Conservation (phyloP, 2,113 vertebrate genomes). For the Erythrocercus mccallii region DNA sequence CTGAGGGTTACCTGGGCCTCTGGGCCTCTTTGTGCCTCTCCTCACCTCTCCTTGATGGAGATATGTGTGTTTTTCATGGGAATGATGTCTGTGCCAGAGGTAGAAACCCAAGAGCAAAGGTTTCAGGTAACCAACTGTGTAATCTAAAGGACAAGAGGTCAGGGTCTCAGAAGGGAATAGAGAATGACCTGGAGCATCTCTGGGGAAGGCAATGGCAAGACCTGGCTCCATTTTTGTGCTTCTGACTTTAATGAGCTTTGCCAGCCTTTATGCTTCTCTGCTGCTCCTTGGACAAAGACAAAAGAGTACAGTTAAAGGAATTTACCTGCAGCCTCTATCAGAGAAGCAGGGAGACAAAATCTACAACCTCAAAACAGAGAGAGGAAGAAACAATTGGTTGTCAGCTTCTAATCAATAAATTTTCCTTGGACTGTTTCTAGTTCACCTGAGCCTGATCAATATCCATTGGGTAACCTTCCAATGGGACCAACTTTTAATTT, state of each 20-base stretch:
- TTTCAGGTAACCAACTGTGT: neutral
- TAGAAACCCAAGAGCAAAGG: neutral
- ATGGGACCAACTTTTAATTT: constrained; percentile 76
- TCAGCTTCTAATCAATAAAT: constrained; percentile 90
- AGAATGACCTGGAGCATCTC: neutral
- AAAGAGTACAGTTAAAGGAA: constrained; percentile 48
- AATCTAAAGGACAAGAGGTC: constrained; percentile 9
- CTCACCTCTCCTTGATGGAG: neutral
- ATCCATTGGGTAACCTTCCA: constrained; percentile 71
- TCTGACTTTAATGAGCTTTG: constrained; percentile 1
- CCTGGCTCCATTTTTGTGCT: constrained; percentile 54
- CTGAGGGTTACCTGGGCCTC: neutral
- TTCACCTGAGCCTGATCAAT: constrained; percentile 78
- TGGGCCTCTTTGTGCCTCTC: neutral
- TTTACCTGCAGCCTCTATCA: constrained; percentile 43
- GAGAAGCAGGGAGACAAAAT: constrained; percentile 32
- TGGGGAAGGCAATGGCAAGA: constrained; percentile 13
- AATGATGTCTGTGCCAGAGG: neutral
- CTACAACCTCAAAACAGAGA: neutral
- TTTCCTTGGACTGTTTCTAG: constrained; percentile 69
- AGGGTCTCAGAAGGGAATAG: neutral
- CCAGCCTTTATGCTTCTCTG: constrained; percentile 30
- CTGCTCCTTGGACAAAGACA: constrained; percentile 32
- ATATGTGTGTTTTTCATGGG: neutral
- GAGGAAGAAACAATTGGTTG: constrained; percentile 78